Conservation (phyloP, 2,113 vertebrate genomes). For the Anthoscopus minutus region DNA sequence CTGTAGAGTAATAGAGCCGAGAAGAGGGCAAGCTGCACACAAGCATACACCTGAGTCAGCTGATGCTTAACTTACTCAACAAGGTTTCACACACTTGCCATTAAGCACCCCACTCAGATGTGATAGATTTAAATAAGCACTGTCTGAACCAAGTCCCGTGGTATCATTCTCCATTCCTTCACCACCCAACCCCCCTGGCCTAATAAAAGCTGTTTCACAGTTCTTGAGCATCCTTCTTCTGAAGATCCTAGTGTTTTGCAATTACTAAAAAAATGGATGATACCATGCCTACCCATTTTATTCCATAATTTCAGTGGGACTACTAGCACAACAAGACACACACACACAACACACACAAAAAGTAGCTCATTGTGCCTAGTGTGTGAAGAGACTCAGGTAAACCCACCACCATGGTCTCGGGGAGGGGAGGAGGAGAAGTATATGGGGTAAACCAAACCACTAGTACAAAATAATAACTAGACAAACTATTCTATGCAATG, state of each 20-base stretch:
- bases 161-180: conserved; percentile 4
- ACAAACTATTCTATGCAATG: too few species aligned
- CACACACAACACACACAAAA: background rate
- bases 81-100: background rate
- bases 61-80: background rate
- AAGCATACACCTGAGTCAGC: background rate
- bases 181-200: background rate
- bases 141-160: background rate
- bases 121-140: background rate
- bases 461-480: too few species aligned
- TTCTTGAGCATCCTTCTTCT: conserved; percentile 45
- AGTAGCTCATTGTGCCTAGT: background rate
- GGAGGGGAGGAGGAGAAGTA: too few species aligned
- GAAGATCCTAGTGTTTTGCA: conserved; percentile 27
- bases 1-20: background rate
- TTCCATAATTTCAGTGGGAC: background rate
- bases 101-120: background rate
- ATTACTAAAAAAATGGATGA: background rate
- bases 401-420: too few species aligned
- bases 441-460: too few species aligned
- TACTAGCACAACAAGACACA: background rate
- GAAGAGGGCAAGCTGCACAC: background rate
- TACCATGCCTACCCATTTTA: background rate
- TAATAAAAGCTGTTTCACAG: conserved; percentile 61
- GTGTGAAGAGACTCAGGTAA: too few species aligned